A percentile compares a stretch with the other conserved stretches of the same genome.
Evolutionary conservation across 2,888 invertebrate genomes (phyloP).

Genomic region (Stegophylla sp.): DNA sequence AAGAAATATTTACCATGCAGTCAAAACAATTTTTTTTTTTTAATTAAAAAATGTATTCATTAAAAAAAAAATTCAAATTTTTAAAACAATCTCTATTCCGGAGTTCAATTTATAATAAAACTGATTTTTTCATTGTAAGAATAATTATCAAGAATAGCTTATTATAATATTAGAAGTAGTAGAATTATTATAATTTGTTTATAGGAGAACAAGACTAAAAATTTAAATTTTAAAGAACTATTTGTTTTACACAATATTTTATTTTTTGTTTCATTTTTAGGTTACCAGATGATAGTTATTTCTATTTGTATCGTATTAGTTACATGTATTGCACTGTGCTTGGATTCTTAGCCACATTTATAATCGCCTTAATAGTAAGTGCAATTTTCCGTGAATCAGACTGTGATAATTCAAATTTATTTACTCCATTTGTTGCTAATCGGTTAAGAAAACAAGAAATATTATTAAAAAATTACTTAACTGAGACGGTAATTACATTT

Average conservation of each 20-base stretch:
- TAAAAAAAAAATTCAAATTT: too few species aligned
- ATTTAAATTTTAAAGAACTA: not conserved
- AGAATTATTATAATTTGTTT: too few species aligned
- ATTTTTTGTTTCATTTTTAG: not conserved
- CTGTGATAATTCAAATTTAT: conserved; percentile 58
- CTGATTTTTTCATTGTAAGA: too few species aligned
- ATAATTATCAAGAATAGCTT: too few species aligned
- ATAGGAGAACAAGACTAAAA: too few species aligned
- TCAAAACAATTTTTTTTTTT: too few species aligned
- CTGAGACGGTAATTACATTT: conserved; percentile 17
- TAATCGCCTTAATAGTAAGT: conserved; percentile 56
- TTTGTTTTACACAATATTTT: not conserved
- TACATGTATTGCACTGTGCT: conserved; percentile 60
- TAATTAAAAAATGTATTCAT: too few species aligned
- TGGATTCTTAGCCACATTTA: conserved; percentile 58
- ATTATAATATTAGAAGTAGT: too few species aligned
- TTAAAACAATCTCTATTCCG: too few species aligned
- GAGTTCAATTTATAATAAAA: too few species aligned
- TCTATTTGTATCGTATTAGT: conserved; percentile 59
- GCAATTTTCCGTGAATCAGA: conserved; percentile 16
- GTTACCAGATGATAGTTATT: conserved; percentile 34
- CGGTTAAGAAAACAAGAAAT: conserved; percentile 41
- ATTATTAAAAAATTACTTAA: not conserved
- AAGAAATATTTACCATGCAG: too few species aligned
- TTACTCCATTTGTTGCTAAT: conserved; percentile 55